Evolutionary conservation across 2,113 vertebrate genomes (phyloP), one percentile per base, ranked within the genome.

Genomic region (Mus pahari): DNA sequence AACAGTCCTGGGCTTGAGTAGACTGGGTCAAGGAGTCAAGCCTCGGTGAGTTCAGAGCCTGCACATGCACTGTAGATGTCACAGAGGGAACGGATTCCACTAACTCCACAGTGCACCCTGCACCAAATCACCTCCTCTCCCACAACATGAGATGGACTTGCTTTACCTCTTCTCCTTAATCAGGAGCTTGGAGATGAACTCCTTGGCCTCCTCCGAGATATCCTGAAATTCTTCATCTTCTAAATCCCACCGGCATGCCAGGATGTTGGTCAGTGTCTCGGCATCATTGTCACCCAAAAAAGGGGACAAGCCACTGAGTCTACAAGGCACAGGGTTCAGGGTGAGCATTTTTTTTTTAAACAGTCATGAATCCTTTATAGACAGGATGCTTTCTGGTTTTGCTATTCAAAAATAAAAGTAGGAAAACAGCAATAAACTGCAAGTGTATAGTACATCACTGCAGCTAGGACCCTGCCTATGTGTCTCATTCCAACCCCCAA

Each of bases 251-350:
- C 99, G 99, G 97, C 99, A 99, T 78, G 99, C 99, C 97, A 99
- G 98, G 97, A 99, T 99, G 98, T 99, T 99, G 98, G 99, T 99
- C 96, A 99, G 98, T 0, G 99, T 99, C 98, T 99, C 99, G 5
- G 99, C 99, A 95, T 99, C 99, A 62, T 99, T 99, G 6, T 99
- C 99, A 2, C 99, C 99, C 97, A 99, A 98, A 96, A 99, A 99
- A 31, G 99, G 99, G 94, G 99, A 99, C 90, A 99, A 98, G 58
- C 99, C 99, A 53, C 99, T 99, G 50, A 99, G 99, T 89, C 99
- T 99, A 74, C 94, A 96, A 64, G 36, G 90, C 92, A 94, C 0
- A 64, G 58, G 1, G 71, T 31, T 50, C 68, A 70, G 36, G 79
- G 31, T 93, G 64, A 95, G 64, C 31, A 10, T 5, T 48, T 91